These are phyloP conservation scores for Coptodon rendalli DNA, from an alignment of 2,113 vertebrate genomes.

Conservation along the genomic window DNA sequence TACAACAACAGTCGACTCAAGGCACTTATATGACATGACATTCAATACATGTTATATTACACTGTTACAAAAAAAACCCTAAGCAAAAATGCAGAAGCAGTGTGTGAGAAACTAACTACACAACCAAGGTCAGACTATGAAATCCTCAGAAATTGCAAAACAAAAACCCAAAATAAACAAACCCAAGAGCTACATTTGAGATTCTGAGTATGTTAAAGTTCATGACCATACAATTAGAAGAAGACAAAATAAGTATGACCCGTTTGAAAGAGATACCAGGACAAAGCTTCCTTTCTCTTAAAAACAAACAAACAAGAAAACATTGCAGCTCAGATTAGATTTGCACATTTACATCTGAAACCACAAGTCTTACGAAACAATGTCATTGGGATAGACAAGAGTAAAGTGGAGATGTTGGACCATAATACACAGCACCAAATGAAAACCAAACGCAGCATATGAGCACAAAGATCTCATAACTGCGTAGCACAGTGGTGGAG, in stretches of 20 bases:
- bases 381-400: neutral
- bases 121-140: neutral
- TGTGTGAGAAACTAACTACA: neutral
- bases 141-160: neutral
- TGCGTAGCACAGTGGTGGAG: neutral
- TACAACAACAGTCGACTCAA: neutral
- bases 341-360: neutral
- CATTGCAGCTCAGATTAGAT: neutral
- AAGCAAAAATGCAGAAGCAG: neutral
- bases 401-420: neutral
- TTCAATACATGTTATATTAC: neutral
- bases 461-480: neutral
- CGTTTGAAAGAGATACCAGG: neutral
- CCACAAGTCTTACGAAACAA: neutral
- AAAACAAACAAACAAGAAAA: neutral
- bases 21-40: neutral
- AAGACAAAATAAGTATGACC: neutral
- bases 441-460: neutral
- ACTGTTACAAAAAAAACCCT: neutral
- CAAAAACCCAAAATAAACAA: neutral
- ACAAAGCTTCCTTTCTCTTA: neutral
- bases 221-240: neutral
- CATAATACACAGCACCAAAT: neutral
- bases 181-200: neutral
- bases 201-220: neutral